Evolutionary conservation across 37 sponge, comb jelly and placozoan genomes (phyloP).

Genomic region (Ephydatia muelleri): DNA sequence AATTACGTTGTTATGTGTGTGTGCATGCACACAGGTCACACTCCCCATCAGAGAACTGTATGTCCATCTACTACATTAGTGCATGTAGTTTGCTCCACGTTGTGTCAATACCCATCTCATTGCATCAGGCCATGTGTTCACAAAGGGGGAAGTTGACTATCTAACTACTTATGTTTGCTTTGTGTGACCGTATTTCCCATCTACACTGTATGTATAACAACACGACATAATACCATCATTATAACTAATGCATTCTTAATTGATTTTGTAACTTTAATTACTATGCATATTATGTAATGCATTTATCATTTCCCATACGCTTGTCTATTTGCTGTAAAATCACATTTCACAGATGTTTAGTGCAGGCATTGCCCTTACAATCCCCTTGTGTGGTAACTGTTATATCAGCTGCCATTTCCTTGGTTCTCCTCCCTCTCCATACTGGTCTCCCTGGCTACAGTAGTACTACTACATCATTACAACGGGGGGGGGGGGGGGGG

Average conservation of each 20-base stretch:
- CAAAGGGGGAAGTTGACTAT: background rate
- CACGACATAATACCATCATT: background rate
- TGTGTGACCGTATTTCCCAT: background rate
- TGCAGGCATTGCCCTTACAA: no score
- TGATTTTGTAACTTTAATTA: background rate
- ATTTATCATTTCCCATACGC: background rate
- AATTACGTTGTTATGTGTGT: background rate
- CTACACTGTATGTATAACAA: background rate
- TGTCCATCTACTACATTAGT: no score
- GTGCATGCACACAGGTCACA: background rate
- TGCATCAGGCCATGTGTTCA: constrained; percentile 24
- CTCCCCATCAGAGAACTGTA: no score
- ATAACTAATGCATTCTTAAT: background rate
- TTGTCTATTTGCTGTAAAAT: background rate
- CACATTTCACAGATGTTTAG: background rate
- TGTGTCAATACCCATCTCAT: no score
- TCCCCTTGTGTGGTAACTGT: no score
- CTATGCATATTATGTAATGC: background rate
- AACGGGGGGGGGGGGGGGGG: no score
- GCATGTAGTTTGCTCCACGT: no score
- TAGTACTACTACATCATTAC: no score
- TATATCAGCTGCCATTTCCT: no score
- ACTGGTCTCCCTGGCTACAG: no score
- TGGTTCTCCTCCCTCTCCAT: no score
- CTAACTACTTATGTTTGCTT: background rate